A percentile compares a stretch with the other conserved stretches of the same genome.
Conservation (phyloP, 2,888 invertebrate species). For the Drosophila sordidula region DNA sequence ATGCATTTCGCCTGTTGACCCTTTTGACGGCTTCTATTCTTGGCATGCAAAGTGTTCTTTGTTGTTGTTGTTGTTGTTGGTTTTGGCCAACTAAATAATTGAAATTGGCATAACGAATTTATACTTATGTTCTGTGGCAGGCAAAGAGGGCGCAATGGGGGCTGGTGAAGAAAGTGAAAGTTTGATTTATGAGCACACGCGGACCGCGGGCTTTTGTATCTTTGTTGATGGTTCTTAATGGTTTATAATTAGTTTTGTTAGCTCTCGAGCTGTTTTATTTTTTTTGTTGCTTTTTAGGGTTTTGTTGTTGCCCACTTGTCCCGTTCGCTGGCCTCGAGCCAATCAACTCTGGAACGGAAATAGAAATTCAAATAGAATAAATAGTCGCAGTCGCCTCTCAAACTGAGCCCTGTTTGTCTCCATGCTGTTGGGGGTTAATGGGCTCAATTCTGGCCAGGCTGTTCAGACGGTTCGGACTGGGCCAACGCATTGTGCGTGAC, state of each 20-base stretch:
- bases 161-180: constrained; percentile 65
- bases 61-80: not conserved
- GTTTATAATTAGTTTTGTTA: constrained; percentile 67
- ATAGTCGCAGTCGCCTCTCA: not conserved
- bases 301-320: constrained; percentile 15
- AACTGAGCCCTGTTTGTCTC: constrained; percentile 29
- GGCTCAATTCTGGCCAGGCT: constrained; percentile 23
- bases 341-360: constrained; percentile 77
- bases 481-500: constrained; percentile 32
- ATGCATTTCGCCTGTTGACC: constrained; percentile 70
- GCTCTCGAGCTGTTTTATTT: constrained; percentile 30
- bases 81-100: constrained; percentile 39
- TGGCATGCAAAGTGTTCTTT: constrained; percentile 48
- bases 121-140: constrained; percentile 16
- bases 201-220: constrained; percentile 41
- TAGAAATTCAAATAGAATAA: constrained; percentile 40
- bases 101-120: constrained; percentile 53
- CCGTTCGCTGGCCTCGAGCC: constrained; percentile 62
- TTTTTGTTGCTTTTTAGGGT: constrained; percentile 34
- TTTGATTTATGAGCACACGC: constrained; percentile 74
- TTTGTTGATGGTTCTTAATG: constrained; percentile 56
- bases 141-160: not conserved
- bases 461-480: constrained; percentile 6
- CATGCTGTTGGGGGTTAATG: constrained; percentile 68
- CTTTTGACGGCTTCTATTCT: constrained; percentile 67